Evolutionary conservation across 2,888 invertebrate genomes (phyloP).

Genomic region (Xestia rhomboidea): DNA sequence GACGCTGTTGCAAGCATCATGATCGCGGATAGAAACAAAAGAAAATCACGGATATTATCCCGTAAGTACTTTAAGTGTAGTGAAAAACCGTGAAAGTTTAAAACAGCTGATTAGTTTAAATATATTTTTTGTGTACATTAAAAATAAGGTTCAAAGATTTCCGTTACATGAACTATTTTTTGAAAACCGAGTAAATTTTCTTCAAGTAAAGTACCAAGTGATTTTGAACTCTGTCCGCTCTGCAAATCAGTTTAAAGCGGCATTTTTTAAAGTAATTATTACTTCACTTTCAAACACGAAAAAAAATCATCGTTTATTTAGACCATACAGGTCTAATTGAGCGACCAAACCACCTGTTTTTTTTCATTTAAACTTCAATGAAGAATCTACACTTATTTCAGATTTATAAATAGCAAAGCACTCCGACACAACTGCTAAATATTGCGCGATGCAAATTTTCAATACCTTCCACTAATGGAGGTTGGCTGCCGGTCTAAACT

Average conservation of each 20-base stretch:
- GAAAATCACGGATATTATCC: too few relatives aligned
- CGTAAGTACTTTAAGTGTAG: too few relatives aligned
- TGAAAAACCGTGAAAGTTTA: too few relatives aligned
- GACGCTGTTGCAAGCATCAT: too few relatives aligned
- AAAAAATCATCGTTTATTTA: not conserved
- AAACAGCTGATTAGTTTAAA: too few relatives aligned
- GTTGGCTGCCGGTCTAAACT: constrained; percentile 45
- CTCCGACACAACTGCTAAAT: not conserved
- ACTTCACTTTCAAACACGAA: not conserved
- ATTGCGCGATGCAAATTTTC: constrained; percentile 54
- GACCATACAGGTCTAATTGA: not conserved
- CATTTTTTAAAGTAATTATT: too few relatives aligned
- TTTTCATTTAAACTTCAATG: not conserved
- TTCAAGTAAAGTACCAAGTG: too few relatives aligned
- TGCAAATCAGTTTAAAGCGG: not conserved
- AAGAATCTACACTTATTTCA: not conserved
- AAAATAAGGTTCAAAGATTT: too few relatives aligned
- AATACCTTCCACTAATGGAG: constrained; percentile 42
- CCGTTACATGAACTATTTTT: too few relatives aligned
- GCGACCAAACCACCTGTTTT: not conserved
- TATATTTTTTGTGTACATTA: too few relatives aligned
- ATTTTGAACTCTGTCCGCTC: not conserved
- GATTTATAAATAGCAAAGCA: constrained; percentile 2
- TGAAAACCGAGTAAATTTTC: too few relatives aligned
- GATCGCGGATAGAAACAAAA: too few relatives aligned